phyloP scores from a whole-genome alignment of 2,888 invertebrate species.

The Blera fallax region DNA sequence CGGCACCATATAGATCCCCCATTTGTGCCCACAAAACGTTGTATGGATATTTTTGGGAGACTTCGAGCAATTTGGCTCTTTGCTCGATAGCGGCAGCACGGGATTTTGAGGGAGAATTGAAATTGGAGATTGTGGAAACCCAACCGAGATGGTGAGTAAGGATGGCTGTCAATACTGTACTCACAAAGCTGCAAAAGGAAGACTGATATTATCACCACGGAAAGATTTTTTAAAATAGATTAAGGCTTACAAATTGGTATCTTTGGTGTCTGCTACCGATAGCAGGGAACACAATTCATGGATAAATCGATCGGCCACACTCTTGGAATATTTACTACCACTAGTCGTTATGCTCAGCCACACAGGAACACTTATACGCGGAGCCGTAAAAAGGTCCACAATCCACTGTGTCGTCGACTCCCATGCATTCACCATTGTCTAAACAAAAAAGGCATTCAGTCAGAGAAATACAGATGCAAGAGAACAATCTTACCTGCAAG shows the following conservation, averaged over 20 bases:
- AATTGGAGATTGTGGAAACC: conserved; percentile 89
- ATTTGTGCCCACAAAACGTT: conserved; percentile 96
- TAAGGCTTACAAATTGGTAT: conserved; percentile 94
- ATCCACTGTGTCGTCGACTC: conserved; percentile 83
- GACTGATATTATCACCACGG: conserved; percentile 24
- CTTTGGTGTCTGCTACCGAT: conserved; percentile 90
- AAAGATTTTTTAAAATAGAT: neutral
- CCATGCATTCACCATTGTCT: conserved; percentile 83
- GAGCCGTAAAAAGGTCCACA: conserved; percentile 86
- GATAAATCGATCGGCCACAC: conserved; percentile 82
- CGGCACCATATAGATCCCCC: conserved; percentile 92
- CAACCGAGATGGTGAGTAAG: conserved; percentile 95
- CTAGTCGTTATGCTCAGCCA: conserved; percentile 85
- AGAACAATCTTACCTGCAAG: conserved; percentile 82
- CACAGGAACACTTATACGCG: conserved; percentile 85
- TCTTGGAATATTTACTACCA: conserved; percentile 80
- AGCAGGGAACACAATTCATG: conserved; percentile 86
- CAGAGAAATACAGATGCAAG: neutral
- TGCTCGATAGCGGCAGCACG: conserved; percentile 79
- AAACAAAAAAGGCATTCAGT: conserved; percentile 7
- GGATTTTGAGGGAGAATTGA: conserved; percentile 77
- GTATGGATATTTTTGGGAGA: conserved; percentile 87
- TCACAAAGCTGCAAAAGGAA: conserved; percentile 89
- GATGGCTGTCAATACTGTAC: conserved; percentile 93
- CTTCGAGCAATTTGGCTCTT: conserved; percentile 83